phyloP scores from a whole-genome alignment of 1,140 invertebrate species.

The Spodoptera frugiperda region DNA sequence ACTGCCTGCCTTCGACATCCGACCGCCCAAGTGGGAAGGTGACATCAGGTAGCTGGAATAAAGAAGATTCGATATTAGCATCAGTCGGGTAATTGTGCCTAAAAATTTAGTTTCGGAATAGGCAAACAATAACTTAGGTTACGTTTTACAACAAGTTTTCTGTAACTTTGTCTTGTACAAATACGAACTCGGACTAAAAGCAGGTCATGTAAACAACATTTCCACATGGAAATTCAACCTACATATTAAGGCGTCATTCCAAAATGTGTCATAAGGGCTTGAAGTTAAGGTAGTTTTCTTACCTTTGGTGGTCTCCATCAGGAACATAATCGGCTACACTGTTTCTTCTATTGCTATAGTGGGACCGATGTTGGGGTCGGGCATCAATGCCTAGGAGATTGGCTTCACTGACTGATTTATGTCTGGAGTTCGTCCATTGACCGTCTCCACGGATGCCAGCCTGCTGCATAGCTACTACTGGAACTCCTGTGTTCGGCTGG shows the following conservation, averaged over 20 bases:
- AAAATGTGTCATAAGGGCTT: neutral
- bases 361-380: slow-evolving; percentile 66
- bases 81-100: neutral
- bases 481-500: slow-evolving; percentile 73
- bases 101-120: neutral
- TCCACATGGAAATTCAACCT: no score
- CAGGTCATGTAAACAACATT: no score
- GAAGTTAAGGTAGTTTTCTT: neutral
- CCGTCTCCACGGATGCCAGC: slow-evolving; percentile 85
- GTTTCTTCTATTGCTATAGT: slow-evolving; percentile 86
- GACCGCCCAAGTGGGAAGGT: slow-evolving; percentile 84
- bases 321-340: slow-evolving; percentile 89
- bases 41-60: slow-evolving; percentile 79
- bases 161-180: no score
- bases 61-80: neutral
- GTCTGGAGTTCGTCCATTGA: slow-evolving; percentile 86
- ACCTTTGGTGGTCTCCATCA: slow-evolving; percentile 85
- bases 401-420: slow-evolving; percentile 91
- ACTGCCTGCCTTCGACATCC: slow-evolving; percentile 87
- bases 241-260: no score
- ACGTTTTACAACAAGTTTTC: no score
- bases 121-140: neutral
- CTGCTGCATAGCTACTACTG: slow-evolving; percentile 87
- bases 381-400: slow-evolving; percentile 89
- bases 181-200: no score